A percentile compares a stretch with the other conserved stretches of the same genome.
phyloP scores from a whole-genome alignment of 2,113 vertebrate species.

The Formicarius rufipectus region DNA sequence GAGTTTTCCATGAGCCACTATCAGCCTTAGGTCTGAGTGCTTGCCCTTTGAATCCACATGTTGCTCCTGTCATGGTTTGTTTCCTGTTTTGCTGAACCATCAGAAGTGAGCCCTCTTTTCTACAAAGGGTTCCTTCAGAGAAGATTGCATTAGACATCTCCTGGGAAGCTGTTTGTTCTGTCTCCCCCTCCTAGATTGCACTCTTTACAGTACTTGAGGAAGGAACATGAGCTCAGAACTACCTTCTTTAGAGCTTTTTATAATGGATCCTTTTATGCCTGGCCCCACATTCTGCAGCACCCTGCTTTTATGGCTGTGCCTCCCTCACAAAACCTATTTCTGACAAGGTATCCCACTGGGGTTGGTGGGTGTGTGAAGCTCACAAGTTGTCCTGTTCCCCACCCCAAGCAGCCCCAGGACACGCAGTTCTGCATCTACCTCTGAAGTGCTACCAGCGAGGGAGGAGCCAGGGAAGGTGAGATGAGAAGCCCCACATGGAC shows the following conservation, averaged over 20 bases:
- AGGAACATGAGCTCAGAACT: neutral
- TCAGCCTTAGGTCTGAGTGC: neutral
- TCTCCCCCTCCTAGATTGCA: neutral
- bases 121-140: neutral
- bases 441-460: neutral
- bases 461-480: neutral
- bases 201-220: neutral
- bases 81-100: neutral
- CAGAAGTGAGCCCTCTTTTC: neutral
- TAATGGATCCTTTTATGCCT: neutral
- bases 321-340: neutral
- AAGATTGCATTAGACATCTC: neutral
- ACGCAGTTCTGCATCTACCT: neutral
- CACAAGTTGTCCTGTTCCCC: neutral
- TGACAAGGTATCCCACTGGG: neutral
- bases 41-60: neutral
- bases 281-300: neutral
- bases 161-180: neutral
- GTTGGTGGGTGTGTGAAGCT: neutral
- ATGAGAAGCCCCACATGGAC: neutral
- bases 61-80: neutral
- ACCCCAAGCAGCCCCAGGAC: neutral
- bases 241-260: neutral
- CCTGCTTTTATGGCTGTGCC: neutral
- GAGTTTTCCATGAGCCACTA: neutral